Percentiles rank a stretch among this genome's conserved stretches.
phyloP scores from a whole-genome alignment of 1,140 invertebrate genomes.

The Caenorhabditis remanei region DNA sequence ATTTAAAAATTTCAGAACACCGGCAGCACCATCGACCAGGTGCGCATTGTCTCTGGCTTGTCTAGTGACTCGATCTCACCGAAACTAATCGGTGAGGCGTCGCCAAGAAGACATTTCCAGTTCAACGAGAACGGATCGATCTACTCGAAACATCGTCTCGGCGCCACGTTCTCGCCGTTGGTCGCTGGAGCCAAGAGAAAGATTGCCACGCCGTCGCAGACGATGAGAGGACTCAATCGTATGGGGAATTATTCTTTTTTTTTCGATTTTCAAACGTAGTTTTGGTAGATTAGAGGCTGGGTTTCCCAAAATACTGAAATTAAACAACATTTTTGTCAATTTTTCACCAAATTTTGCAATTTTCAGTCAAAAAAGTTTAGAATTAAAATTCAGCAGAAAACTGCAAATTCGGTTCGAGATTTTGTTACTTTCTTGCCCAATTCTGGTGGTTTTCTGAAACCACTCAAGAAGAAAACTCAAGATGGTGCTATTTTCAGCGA shows the following conservation, averaged over 20 bases:
- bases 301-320: too few relatives aligned
- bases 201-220: background rate
- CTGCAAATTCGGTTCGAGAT: too few relatives aligned
- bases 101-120: background rate
- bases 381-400: too few relatives aligned
- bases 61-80: slow-evolving; percentile 20
- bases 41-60: background rate
- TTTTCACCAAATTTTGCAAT: too few relatives aligned
- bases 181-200: background rate
- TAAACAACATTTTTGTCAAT: too few relatives aligned
- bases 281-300: background rate
- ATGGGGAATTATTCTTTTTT: too few relatives aligned
- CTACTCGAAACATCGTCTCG: slow-evolving; percentile 44
- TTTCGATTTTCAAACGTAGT: background rate
- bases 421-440: too few relatives aligned
- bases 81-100: background rate
- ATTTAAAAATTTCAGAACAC: background rate
- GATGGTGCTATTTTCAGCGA: too few relatives aligned
- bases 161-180: slow-evolving; percentile 9
- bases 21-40: background rate
- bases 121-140: background rate
- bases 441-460: too few relatives aligned
- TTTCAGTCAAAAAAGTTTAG: too few relatives aligned
- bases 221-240: background rate
- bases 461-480: too few relatives aligned